Percentiles rank a stretch among this genome's conserved stretches.
phyloP scores from a whole-genome alignment of 2,888 invertebrate species.

The Desoria tigrina region DNA sequence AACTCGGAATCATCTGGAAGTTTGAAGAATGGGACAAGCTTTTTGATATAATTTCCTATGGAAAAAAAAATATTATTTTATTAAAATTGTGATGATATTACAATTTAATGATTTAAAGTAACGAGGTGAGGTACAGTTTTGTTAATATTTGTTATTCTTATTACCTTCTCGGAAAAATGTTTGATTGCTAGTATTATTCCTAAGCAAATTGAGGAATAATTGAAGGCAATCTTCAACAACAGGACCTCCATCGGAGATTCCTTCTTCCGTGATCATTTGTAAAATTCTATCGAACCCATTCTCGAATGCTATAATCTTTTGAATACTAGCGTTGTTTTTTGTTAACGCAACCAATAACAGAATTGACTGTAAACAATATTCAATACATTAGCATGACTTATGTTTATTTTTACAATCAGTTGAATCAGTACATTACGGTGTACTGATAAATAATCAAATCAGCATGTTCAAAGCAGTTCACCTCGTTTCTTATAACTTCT shows the following conservation, averaged over 20 bases:
- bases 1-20: conserved; percentile 63
- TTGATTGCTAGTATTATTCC: conserved; percentile 95
- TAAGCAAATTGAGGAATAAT: conserved; percentile 86
- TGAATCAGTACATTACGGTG: too few species aligned
- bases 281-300: conserved; percentile 95
- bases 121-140: neutral
- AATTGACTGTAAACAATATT: conserved; percentile 64
- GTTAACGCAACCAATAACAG: conserved; percentile 88
- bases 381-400: too few species aligned
- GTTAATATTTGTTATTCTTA: neutral
- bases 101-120: neutral
- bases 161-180: conserved; percentile 92
- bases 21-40: conserved; percentile 83
- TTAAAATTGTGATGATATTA: neutral
- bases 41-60: conserved; percentile 83
- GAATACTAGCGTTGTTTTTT: conserved; percentile 92
- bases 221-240: conserved; percentile 97
- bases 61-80: conserved; percentile 24
- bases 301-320: conserved; percentile 98
- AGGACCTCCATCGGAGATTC: conserved; percentile 91
- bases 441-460: conserved; percentile 14
- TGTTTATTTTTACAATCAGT: too few species aligned
- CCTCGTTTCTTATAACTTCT: conserved; percentile 94
- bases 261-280: conserved; percentile 88
- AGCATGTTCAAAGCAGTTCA: conserved; percentile 54